Evolutionary conservation across 2,888 invertebrate species (phyloP).

Genomic region (Hydropsyche betteni): DNA sequence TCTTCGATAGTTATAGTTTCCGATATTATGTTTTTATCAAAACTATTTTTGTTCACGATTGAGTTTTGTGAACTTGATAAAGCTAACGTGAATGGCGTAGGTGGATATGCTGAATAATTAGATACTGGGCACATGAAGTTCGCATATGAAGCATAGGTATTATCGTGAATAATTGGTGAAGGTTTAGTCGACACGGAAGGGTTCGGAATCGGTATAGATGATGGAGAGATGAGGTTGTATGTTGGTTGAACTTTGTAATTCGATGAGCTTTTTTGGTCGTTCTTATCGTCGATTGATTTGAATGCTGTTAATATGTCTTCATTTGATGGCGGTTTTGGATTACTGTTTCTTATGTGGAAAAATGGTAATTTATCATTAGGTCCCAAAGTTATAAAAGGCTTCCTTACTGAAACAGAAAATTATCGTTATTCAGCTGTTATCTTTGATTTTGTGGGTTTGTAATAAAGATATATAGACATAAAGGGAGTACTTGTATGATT

Average conservation of each 20-base stretch:
- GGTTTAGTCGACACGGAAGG: conserved; percentile 61
- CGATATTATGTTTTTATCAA: conserved; percentile 55
- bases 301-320: conserved; percentile 51
- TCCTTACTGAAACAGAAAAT: conserved; percentile 69
- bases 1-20: conserved; percentile 48
- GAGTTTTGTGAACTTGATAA: conserved; percentile 54
- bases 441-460: not conserved
- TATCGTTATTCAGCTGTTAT: not conserved
- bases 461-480: not conserved
- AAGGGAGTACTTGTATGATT: not conserved
- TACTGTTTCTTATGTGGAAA: conserved; percentile 45
- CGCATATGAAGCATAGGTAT: conserved; percentile 58
- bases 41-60: conserved; percentile 5
- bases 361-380: conserved; percentile 50
- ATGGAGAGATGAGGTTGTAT: conserved; percentile 60
- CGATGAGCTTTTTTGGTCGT: conserved; percentile 48
- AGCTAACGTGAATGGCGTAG: conserved; percentile 55
- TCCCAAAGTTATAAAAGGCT: conserved; percentile 66
- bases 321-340: conserved; percentile 40
- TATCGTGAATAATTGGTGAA: conserved; percentile 55
- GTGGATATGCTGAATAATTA: conserved; percentile 64
- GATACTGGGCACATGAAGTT: conserved; percentile 62
- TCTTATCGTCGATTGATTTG: conserved; percentile 50
- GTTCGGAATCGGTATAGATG: conserved; percentile 64
- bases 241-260: conserved; percentile 36